Evolutionary conservation across 1,140 invertebrate genomes (phyloP).

Genomic region (Asbolus verrucosus): DNA sequence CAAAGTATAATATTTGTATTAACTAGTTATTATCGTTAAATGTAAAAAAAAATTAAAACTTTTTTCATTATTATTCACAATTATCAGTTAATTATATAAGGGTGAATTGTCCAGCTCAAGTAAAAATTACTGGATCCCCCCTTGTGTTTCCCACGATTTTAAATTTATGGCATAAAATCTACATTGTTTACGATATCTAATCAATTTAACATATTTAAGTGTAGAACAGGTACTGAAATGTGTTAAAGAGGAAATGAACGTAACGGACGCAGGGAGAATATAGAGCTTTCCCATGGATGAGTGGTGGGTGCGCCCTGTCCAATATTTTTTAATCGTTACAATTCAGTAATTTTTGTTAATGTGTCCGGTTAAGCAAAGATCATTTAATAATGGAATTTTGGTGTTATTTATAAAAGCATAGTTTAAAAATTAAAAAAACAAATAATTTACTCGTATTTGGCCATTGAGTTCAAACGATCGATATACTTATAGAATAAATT

Average conservation of each 20-base stretch:
- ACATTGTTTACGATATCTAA: slow-evolving; percentile 23
- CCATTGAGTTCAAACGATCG: too few relatives aligned
- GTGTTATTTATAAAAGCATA: too few relatives aligned
- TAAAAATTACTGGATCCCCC: background rate
- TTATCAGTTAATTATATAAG: too few relatives aligned
- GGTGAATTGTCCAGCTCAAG: too few relatives aligned
- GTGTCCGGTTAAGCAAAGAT: slow-evolving; percentile 42
- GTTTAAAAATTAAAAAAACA: too few relatives aligned
- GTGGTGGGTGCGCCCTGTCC: slow-evolving; percentile 41
- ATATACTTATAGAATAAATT: too few relatives aligned
- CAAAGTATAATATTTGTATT: background rate
- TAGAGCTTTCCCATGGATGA: slow-evolving; percentile 29
- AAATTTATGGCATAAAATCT: slow-evolving; percentile 40
- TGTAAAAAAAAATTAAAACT: too few relatives aligned
- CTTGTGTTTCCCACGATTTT: slow-evolving; percentile 40
- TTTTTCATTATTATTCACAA: too few relatives aligned
- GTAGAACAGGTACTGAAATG: slow-evolving; percentile 23
- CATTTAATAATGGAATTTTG: too few relatives aligned
- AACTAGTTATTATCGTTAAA: too few relatives aligned
- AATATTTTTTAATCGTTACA: slow-evolving; percentile 47
- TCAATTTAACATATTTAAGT: slow-evolving; percentile 20
- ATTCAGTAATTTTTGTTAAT: slow-evolving; percentile 47
- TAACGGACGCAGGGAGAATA: slow-evolving; percentile 22
- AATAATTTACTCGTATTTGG: too few relatives aligned
- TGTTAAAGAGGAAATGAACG: slow-evolving; percentile 34